Evolutionary conservation across 2,888 invertebrate genomes (phyloP).

Genomic region (Phorcus lineatus): DNA sequence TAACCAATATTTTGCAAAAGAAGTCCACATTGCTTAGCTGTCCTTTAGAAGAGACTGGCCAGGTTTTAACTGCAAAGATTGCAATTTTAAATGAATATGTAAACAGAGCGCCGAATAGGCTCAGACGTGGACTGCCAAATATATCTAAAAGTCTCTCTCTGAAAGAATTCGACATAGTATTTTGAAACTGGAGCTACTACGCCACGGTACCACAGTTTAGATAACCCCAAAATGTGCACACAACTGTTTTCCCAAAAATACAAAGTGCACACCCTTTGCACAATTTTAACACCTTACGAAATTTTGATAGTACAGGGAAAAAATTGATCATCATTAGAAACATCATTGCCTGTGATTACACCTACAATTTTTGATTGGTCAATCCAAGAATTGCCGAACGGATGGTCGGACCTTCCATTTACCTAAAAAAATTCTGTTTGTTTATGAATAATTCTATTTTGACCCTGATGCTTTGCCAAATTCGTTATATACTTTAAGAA

Average conservation of each 20-base stretch:
- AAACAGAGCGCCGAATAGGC: not conserved
- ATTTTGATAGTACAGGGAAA: not conserved
- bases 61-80: not conserved
- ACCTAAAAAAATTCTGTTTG: slow-evolving; percentile 20
- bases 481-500: slow-evolving; percentile 27
- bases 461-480: slow-evolving; percentile 23
- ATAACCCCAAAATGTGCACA: slow-evolving; percentile 5
- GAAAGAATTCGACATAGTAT: not conserved
- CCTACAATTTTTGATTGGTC: slow-evolving; percentile 39
- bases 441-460: slow-evolving; percentile 25
- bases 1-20: slow-evolving; percentile 39
- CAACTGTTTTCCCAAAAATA: slow-evolving; percentile 29
- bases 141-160: not conserved
- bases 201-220: slow-evolving; percentile 22
- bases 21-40: slow-evolving; percentile 28
- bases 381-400: slow-evolving; percentile 38
- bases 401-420: slow-evolving; percentile 25
- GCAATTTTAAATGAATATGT: slow-evolving; percentile 8
- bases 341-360: slow-evolving; percentile 33
- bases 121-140: slow-evolving; percentile 8
- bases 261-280: slow-evolving; percentile 1
- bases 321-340: slow-evolving; percentile 25
- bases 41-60: slow-evolving; percentile 17
- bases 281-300: not conserved
- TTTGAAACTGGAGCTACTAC: not conserved